These are phyloP conservation scores for Sinhomidia bicolor DNA, from an alignment of 2,888 invertebrate species.

Conservation along the genomic window DNA sequence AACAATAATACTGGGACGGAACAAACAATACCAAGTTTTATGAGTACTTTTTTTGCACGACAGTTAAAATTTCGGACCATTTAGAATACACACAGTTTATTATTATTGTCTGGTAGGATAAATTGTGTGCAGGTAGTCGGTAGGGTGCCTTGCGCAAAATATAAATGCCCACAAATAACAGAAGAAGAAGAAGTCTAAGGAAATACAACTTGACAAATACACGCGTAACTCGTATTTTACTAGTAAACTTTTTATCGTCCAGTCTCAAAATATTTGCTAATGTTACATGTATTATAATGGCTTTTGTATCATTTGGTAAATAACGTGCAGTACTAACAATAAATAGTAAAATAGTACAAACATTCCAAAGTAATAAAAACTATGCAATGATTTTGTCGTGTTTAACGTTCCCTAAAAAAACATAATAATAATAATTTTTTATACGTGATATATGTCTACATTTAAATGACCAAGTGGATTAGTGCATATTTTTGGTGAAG, in stretches of 20 bases:
- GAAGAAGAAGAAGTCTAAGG: too few relatives aligned
- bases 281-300: neutral
- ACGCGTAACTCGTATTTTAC: neutral
- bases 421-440: too few relatives aligned
- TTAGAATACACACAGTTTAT: neutral
- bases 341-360: neutral
- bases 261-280: conserved; percentile 29
- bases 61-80: conserved; percentile 17
- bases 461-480: too few relatives aligned
- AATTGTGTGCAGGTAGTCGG: conserved; percentile 7
- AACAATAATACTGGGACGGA: neutral
- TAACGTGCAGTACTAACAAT: too few relatives aligned
- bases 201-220: too few relatives aligned
- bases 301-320: neutral
- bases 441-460: too few relatives aligned
- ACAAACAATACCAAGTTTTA: neutral
- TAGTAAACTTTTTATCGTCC: neutral
- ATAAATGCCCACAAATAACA: too few relatives aligned
- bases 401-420: too few relatives aligned
- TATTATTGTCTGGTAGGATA: neutral
- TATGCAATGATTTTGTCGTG: too few relatives aligned
- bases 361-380: neutral
- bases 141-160: neutral
- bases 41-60: conserved; percentile 21
- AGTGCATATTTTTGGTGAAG: too few relatives aligned